Conservation (phyloP, 2,888 invertebrate species). For the Meiosimyza decipiens region DNA sequence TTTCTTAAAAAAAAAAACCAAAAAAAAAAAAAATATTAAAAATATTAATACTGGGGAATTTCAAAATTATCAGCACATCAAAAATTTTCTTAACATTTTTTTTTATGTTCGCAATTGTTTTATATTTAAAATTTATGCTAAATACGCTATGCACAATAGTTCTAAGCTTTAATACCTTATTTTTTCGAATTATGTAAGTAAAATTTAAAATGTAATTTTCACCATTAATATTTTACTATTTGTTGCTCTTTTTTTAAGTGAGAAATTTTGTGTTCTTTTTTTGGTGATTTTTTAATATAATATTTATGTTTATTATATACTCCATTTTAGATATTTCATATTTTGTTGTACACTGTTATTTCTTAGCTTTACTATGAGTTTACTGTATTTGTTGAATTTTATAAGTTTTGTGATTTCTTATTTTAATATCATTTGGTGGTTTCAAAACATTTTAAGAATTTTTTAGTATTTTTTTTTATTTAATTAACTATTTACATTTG, state of each 20-base stretch:
- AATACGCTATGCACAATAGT: slow-evolving; percentile 17
- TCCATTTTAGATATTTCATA: slow-evolving; percentile 23
- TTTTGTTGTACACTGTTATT: background rate
- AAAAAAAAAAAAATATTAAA: slow-evolving; percentile 9
- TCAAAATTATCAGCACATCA: slow-evolving; percentile 35
- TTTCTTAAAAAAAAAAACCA: background rate
- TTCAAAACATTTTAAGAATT: slow-evolving; percentile 16
- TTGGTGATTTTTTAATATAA: slow-evolving; percentile 18
- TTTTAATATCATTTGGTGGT: slow-evolving; percentile 35
- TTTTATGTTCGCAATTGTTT: background rate
- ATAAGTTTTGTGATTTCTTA: background rate
- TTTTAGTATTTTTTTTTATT: background rate
- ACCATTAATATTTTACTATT: background rate
- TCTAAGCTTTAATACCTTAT: background rate
- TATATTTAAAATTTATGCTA: slow-evolving; percentile 17
- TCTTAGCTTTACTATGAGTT: slow-evolving; percentile 1
- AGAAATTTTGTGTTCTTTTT: slow-evolving; percentile 20
- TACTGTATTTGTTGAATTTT: slow-evolving; percentile 31
- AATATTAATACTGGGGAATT: slow-evolving; percentile 31
- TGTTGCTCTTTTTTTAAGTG: slow-evolving; percentile 3
- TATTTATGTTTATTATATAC: slow-evolving; percentile 1
- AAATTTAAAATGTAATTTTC: background rate
- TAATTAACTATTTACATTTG: slow-evolving; percentile 9
- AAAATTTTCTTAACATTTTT: slow-evolving; percentile 20
- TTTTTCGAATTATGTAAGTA: background rate